A percentile compares a stretch with the other conserved stretches of the same genome.
Conservation (phyloP, 2,888 invertebrate species). For the Loripinus fragilis region DNA sequence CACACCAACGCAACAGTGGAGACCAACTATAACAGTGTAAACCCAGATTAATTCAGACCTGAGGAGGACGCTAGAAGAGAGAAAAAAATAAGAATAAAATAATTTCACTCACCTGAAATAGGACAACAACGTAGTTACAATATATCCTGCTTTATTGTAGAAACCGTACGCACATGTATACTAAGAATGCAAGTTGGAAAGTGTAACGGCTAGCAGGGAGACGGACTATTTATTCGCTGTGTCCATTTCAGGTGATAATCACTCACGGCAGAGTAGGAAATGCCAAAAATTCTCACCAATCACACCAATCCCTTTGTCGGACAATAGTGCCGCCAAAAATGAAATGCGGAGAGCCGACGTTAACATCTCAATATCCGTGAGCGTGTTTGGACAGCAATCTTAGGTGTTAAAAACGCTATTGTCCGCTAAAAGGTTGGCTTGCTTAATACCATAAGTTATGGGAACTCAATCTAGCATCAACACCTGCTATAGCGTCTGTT, state of each 20-base stretch:
- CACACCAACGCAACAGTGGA: too few species aligned
- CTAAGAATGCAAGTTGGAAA: not conserved
- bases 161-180: not conserved
- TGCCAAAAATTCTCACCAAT: not conserved
- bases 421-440: not conserved
- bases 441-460: not conserved
- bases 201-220: not conserved
- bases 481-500: not conserved
- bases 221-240: not conserved
- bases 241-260: not conserved
- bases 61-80: too few species aligned
- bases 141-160: not conserved
- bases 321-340: not conserved
- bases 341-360: not conserved
- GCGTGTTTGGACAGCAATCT: not conserved
- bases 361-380: not conserved
- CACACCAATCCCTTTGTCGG: not conserved
- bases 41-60: too few species aligned
- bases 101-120: slow-evolving; percentile 4
- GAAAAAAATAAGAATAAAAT: too few species aligned
- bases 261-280: not conserved
- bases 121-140: not conserved
- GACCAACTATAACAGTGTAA: too few species aligned
- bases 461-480: not conserved
- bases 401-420: not conserved